Conservation (phyloP, 2,113 vertebrate genomes). For the Cettia cetti region DNA sequence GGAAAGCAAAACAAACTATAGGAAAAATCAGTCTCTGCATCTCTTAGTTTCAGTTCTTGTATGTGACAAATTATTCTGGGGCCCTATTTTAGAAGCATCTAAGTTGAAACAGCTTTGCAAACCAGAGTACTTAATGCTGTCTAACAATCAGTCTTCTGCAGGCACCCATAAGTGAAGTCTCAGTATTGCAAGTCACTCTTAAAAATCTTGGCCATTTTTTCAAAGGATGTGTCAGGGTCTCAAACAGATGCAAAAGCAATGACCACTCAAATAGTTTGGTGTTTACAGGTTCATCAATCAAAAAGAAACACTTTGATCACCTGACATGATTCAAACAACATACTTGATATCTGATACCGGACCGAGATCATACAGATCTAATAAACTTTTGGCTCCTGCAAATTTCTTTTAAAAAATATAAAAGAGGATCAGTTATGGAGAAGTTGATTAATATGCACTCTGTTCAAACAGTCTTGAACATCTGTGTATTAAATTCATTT, state of each 20-base stretch:
- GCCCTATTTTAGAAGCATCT: slow-evolving; percentile 4
- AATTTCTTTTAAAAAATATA: slow-evolving; percentile 77
- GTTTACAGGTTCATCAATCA: slow-evolving; percentile 77
- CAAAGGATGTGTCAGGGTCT: slow-evolving; percentile 42
- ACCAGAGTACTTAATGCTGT: neutral
- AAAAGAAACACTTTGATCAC: slow-evolving; percentile 69
- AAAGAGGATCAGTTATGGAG: slow-evolving; percentile 80
- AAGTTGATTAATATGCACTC: slow-evolving; percentile 83
- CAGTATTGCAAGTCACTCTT: neutral
- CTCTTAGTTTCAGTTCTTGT: neutral
- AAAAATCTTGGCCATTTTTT: slow-evolving; percentile 53
- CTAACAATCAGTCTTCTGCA: slow-evolving; percentile 19
- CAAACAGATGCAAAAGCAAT: slow-evolving; percentile 52
- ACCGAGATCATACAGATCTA: slow-evolving; percentile 78
- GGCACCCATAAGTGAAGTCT: neutral
- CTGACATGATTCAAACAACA: slow-evolving; percentile 59
- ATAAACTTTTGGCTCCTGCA: slow-evolving; percentile 82
- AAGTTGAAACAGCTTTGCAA: slow-evolving; percentile 51
- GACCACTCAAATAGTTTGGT: slow-evolving; percentile 46
- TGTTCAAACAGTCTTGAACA: slow-evolving; percentile 80
- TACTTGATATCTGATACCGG: slow-evolving; percentile 68
- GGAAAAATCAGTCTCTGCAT: neutral
- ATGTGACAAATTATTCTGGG: slow-evolving; percentile 20
- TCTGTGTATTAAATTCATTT: slow-evolving; percentile 88
- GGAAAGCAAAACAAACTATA: neutral